Evolutionary conservation across 64 coral and sea anemone species (phyloP), one percentile per base, ranked within the genome.

Genomic region (Orbicella faveolata): DNA sequence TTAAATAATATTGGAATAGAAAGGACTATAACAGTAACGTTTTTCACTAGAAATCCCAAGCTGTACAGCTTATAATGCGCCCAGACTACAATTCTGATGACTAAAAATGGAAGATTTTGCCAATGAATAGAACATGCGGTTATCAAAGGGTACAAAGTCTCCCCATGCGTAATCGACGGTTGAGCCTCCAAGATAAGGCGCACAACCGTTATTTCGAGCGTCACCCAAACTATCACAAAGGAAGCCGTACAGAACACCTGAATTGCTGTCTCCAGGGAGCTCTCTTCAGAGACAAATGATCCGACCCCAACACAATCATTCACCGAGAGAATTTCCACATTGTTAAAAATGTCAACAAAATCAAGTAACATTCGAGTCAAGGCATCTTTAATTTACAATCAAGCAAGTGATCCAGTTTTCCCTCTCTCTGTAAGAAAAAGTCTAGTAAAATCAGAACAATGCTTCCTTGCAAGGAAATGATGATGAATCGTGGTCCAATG

Each of bases 261-360:
- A 6, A 90, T 72, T 14, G 64, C 25, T 51, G 21, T 90, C 26
- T 90, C 88, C 21, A 55, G 13, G 8, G 63, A 1, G 18, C 77
- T 74, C 3, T 73, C n/a, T 35, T 81, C 88, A 2, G 88, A 2
- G 11, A 74, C 30, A 74, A 74, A 74, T 74, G 70, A 74, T 34
- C 70, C 63, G 51, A 90, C 36, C 1, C 37, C 76, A 7, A 89
- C 36, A 15, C 53, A 48, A 17, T 51, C 23, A 34, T 81, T 78
- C 16, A 8, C 37, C 0, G 63, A 64, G 36, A 90, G 77, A n/a
- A 90, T 6, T 20, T 90, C 64, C n/a, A 90, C 73, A 65, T 81
- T 64, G 41, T 90, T 73, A 69, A 90, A 90, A 19, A 81, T 90
- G 53, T 90, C 88, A 34, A 90, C 77, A 72, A 73, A 81, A 70